Percentiles rank a stretch among this genome's conserved stretches.
Conservation (phyloP, 1,140 invertebrate genomes). For the Drosophila melanica region DNA sequence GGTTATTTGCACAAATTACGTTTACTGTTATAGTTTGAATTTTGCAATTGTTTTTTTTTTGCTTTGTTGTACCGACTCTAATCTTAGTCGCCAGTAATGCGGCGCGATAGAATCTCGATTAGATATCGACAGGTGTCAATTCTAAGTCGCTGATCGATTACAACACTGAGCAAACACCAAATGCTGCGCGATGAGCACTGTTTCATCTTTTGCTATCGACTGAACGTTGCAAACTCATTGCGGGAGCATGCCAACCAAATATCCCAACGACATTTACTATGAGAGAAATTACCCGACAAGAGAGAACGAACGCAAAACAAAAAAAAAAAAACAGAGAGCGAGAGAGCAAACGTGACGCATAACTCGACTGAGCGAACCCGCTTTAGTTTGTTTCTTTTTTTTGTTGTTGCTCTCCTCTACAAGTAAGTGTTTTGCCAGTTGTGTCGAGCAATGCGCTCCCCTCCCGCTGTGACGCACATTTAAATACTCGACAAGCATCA, state of each 20-base stretch:
- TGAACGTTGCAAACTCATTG: conserved; percentile 48
- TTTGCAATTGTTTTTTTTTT: neutral
- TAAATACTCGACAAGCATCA: conserved; percentile 25
- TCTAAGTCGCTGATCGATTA: conserved; percentile 83
- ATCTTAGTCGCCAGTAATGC: conserved; percentile 78
- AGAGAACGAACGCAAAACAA: conserved; percentile 6
- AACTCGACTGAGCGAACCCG: conserved; percentile 1
- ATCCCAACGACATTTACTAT: conserved; percentile 44
- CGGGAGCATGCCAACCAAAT: conserved; percentile 15
- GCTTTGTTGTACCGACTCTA: conserved; percentile 26
- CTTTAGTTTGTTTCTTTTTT: conserved; percentile 5
- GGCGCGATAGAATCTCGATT: conserved; percentile 82
- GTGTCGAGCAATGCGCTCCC: conserved; percentile 3
- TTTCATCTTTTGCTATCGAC: conserved; percentile 84
- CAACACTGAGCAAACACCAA: conserved; percentile 78
- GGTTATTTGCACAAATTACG: conserved; percentile 12
- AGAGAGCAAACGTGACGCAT: conserved; percentile 29
- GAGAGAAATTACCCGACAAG: conserved; percentile 8
- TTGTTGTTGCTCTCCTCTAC: neutral
- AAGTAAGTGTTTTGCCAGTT: conserved; percentile 13
- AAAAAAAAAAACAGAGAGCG: neutral
- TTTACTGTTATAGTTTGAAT: neutral
- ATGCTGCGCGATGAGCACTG: conserved; percentile 80
- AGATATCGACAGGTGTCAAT: conserved; percentile 84
- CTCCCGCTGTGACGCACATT: conserved; percentile 49